Evolutionary conservation across 2,888 invertebrate genomes (phyloP).

Genomic region (Priocnemis perturbator): DNA sequence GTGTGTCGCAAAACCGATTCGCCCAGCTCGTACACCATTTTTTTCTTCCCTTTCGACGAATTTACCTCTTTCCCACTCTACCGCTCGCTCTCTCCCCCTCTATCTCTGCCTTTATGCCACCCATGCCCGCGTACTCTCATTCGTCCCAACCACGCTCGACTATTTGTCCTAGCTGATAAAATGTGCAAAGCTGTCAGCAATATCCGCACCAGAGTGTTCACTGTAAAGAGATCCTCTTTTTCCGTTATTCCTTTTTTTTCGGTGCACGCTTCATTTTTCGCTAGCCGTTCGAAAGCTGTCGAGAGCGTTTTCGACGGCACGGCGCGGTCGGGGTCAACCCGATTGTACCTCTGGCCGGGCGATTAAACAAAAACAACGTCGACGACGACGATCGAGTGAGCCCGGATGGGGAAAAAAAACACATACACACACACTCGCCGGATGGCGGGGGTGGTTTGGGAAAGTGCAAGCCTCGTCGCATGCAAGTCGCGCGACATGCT

Average conservation of each 20-base stretch:
- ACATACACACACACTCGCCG: conserved; percentile 12
- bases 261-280: conserved; percentile 24
- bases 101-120: not conserved
- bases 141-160: conserved; percentile 21
- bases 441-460: conserved; percentile 20
- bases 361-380: conserved; percentile 23
- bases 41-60: conserved; percentile 15
- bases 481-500: too few relatives aligned
- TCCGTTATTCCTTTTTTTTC: not conserved
- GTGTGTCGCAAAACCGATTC: not conserved
- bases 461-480: conserved; percentile 28
- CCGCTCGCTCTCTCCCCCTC: not conserved
- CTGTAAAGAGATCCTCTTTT: conserved; percentile 26
- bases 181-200: conserved; percentile 35
- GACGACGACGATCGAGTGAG: conserved; percentile 3
- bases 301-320: conserved; percentile 31
- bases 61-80: conserved; percentile 12
- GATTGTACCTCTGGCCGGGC: conserved; percentile 28
- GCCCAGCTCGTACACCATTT: conserved; percentile 16
- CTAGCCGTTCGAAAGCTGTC: conserved; percentile 19
- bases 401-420: conserved; percentile 21
- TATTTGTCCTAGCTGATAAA: conserved; percentile 36
- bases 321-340: conserved; percentile 17
- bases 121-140: not conserved
- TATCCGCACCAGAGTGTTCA: conserved; percentile 21